Base-by-base conservation (phyloP, 2,797 vertebrate genomes). In the Microchirus variegatus region DNA sequence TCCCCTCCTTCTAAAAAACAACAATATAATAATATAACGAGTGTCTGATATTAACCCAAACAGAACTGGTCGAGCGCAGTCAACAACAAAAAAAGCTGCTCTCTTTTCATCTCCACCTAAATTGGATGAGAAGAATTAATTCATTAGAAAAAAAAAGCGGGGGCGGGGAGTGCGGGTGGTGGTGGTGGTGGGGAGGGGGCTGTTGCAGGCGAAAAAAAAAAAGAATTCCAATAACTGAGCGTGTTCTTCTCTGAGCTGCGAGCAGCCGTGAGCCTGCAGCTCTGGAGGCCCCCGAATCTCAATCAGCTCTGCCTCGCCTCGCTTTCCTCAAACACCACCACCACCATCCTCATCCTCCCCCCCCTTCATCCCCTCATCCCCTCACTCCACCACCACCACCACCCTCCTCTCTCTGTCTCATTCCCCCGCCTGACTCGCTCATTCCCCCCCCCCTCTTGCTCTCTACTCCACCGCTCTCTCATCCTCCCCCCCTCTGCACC, bases 91-190 rank as follows among this genome's bases (percentile, higher is more conserved):
- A 85, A 81, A 77, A 87, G 37, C 70, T 76, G 78, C 77, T 81
- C 73, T 84, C 88, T 88, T 87, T 90, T 89, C 85, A 87, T 87
- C 85, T 86, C 82, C 83, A 81, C 80, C 85, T 90, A 90, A 90
- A 89, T 90, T 88, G 87, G 87, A 90, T 83, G 87, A 88, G 83
- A 86, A 89, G 87, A 90, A 90, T 90, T 89, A 88, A 91, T 91
- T 90, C 86, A 91, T 91, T 90, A 88, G 70, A 81, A 83, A 84
- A 84, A 85, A 75, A 79, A 59, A 47, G 15, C 5, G 26, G 26
- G 26, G 26, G 26, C 3, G 26, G 26, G 31, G 31, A 8, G 31
- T 3, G 11, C 1, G 40, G 4, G 18, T 14, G 4, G 22, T 22
- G 3, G 22, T 22, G 5, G 22, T 22, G 31, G 4, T 6, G 31